Base-by-base conservation (phyloP, 2,888 invertebrate species). In the Mamestra brassicae region DNA sequence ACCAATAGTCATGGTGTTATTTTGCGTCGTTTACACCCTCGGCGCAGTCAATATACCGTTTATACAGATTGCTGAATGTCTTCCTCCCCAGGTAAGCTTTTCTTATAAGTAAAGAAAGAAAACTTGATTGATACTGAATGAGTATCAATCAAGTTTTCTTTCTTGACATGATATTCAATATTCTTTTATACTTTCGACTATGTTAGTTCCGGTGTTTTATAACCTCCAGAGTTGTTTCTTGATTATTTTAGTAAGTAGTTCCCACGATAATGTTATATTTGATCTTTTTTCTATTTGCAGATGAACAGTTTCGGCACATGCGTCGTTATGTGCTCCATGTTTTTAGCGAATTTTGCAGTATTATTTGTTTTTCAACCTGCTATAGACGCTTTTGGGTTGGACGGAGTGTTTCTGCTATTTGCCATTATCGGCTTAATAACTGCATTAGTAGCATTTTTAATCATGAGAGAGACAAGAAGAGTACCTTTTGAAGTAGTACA, bases 381-480 rank as follows among this genome's bases (percentile, higher is more conserved):
- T 3, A 86, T 89, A 0, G 80, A 84, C 0, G n/a, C 73, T 3
- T 4, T 95, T 0, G 95, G 95, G 0, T 85, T 91, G 3, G 91
- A 93, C 47, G 92, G 92, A 2, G 90, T 92, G 4, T 95, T 95
- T 83, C 89, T 93, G 68, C 17, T 92, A 8, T 95, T 93, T 73
- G 84, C 92, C 3, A 36, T 75, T 2, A 87, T 92, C 0, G 88
- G 92, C 42, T 72, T 87, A 0, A 3, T 89, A 0, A 81, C 91
- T 0, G 89, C 91, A 1, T n/a, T 91, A 0, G 70, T 92, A 42
- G 78, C 92, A 0, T 84, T 88, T 52, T 84, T 93, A 3, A 81
- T 88, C 13, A 89, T 94, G 62, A 94, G 93, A 17, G 95, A 96
- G 81, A 95, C 96, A 0, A 93, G 92, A 71, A 90, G 90, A 1